A percentile compares a stretch with the other conserved stretches of the same genome.
These are phyloP conservation scores for Melanotaenia trifasciata DNA, from an alignment of 2,797 vertebrate species.

Conservation along the genomic window DNA sequence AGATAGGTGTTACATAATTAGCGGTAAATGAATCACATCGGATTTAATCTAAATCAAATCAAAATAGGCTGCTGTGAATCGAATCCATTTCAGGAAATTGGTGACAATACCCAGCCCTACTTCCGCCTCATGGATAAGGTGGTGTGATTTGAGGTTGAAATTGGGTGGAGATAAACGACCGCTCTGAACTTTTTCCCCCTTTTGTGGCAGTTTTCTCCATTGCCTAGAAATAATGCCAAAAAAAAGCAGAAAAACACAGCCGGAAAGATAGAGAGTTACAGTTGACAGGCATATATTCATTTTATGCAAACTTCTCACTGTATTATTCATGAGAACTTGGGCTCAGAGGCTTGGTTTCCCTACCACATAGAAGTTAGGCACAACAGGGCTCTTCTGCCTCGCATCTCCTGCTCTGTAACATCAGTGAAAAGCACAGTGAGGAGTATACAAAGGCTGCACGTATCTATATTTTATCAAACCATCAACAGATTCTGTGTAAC, in stretches of 20 bases:
- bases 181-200: not conserved
- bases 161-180: too few species aligned
- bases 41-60: too few species aligned
- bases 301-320: slow-evolving; percentile 10
- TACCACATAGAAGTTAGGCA: slow-evolving; percentile 1
- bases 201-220: not conserved
- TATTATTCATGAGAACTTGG: slow-evolving; percentile 19
- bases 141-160: too few species aligned
- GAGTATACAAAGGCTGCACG: not conserved
- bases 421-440: slow-evolving; percentile 9
- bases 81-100: too few species aligned
- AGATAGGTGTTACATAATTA: too few species aligned
- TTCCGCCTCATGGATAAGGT: too few species aligned
- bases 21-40: too few species aligned
- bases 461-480: slow-evolving; percentile 25
- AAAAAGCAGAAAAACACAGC: not conserved
- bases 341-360: not conserved
- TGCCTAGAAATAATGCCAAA: not conserved
- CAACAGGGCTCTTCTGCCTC: not conserved
- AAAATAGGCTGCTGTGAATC: too few species aligned
- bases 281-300: slow-evolving; percentile 16
- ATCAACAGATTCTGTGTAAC: slow-evolving; percentile 16
- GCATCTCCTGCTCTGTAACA: slow-evolving; percentile 8
- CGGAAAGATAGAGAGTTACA: not conserved
- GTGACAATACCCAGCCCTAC: too few species aligned